Base-by-base conservation (phyloP, 2,888 invertebrate genomes). In the Callimorpha dominula region DNA sequence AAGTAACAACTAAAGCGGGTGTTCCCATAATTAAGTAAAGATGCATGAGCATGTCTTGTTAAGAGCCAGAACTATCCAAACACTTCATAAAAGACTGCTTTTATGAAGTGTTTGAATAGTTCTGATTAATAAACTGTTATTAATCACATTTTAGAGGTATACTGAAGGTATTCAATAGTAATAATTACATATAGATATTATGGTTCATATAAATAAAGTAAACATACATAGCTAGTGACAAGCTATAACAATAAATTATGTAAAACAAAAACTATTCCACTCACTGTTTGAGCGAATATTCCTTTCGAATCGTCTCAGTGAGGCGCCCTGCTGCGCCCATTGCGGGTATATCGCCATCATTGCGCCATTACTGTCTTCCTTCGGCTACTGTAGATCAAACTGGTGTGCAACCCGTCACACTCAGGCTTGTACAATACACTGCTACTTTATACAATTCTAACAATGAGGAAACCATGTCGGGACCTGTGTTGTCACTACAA, bases 341-440 rank as follows among this genome's bases (percentile, higher is more conserved):
- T 90, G 89, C 86, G 84, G 83, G 89, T 92, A 91, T 89, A 93
- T 92, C 88, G 89, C 89, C 86, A 88, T 93, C 91, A 93, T 91
- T 89, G 90, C 90, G 82, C 89, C 88, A 90, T 91, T 89, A 89
- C 88, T 89, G 91, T 92, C 91, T 87, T 82, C 82, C 80, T 79
- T 79, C 81, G 83, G 92, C 93, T 93, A 90, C 92, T 91, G 91
- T 91, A 89, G 84, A 91, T 92, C 90, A 92, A 88, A 90, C 84
- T 90, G 87, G 89, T 90, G 91, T 87, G 84, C 88, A 87, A 87
- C 86, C 88, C 86, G 89, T 90, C 92, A 90, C 85, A 89, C 87
- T 80, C 75, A 83, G 77, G 82, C 83, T 77, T 82, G 84, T 91
- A 90, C 90, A 87, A 89, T 85, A 78, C 78, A 76, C 79, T 76